Evolutionary conservation across 2,888 invertebrate genomes (phyloP).

Genomic region (Microctonus brassicae): DNA sequence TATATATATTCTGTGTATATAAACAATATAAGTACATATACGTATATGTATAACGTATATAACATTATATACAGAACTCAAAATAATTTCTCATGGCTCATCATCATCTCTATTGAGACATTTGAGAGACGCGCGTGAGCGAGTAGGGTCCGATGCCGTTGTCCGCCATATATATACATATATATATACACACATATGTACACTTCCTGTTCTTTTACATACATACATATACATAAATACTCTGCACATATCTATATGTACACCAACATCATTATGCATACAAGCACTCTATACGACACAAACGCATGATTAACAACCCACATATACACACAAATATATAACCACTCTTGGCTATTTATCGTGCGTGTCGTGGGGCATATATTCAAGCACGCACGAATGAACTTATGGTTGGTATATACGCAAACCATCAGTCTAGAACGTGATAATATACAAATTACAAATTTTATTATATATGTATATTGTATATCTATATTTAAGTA

Average conservation of each 20-base stretch:
- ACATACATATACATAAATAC: not conserved
- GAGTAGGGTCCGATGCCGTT: not conserved
- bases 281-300: slow-evolving; percentile 38
- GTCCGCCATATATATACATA: not conserved
- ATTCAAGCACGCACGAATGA: slow-evolving; percentile 27
- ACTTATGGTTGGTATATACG: not conserved
- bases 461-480: not conserved
- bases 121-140: slow-evolving; percentile 20
- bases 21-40: no score
- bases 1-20: no score
- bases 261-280: slow-evolving; percentile 34
- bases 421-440: slow-evolving; percentile 21
- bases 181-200: slow-evolving; percentile 20
- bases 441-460: not conserved
- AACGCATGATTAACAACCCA: slow-evolving; percentile 39
- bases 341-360: slow-evolving; percentile 34
- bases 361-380: slow-evolving; percentile 29
- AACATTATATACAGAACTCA: not conserved
- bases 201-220: slow-evolving; percentile 31
- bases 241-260: not conserved
- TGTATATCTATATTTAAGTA: no score
- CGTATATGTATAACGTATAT: no score
- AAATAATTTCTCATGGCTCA: slow-evolving; percentile 18
- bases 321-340: slow-evolving; percentile 7
- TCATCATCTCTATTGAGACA: slow-evolving; percentile 34